Evolutionary conservation across 1,140 invertebrate species (phyloP).

Genomic region (Melipona quadrifasciata): DNA sequence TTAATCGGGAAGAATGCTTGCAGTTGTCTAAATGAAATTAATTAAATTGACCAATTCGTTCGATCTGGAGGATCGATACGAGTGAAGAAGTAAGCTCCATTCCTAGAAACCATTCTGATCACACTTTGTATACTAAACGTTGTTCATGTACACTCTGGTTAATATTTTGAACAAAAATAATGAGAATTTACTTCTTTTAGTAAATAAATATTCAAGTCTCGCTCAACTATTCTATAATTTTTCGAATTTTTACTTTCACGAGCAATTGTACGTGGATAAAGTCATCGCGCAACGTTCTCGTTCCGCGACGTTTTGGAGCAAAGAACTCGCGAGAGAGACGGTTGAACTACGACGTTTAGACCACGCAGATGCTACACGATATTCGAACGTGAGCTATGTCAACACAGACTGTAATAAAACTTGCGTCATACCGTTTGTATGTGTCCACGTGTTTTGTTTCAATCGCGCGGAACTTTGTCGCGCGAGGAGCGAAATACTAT

Average conservation of each 20-base stretch:
- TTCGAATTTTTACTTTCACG: too few relatives aligned
- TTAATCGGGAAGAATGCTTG: neutral
- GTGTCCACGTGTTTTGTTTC: slow-evolving; percentile 56
- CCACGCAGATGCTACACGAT: slow-evolving; percentile 70
- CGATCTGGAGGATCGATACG: neutral
- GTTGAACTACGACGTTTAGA: slow-evolving; percentile 28
- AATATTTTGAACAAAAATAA: too few relatives aligned
- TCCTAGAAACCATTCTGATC: neutral
- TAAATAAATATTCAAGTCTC: too few relatives aligned
- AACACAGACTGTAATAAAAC: slow-evolving; percentile 76
- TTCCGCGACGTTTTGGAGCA: neutral
- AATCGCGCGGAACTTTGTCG: neutral
- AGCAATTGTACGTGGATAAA: neutral
- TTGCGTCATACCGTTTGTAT: slow-evolving; percentile 36
- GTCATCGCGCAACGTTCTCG: neutral
- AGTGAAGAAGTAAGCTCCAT: neutral
- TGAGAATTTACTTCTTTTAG: too few relatives aligned
- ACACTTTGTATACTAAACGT: too few relatives aligned
- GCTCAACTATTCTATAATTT: too few relatives aligned
- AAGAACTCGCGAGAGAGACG: neutral
- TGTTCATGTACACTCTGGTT: too few relatives aligned
- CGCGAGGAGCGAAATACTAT: neutral
- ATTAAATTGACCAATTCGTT: neutral
- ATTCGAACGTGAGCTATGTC: slow-evolving; percentile 71
- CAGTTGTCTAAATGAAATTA: neutral